These are phyloP conservation scores for Okapia johnstoni DNA, from an alignment of 2,113 vertebrate species.

Conservation along the genomic window DNA sequence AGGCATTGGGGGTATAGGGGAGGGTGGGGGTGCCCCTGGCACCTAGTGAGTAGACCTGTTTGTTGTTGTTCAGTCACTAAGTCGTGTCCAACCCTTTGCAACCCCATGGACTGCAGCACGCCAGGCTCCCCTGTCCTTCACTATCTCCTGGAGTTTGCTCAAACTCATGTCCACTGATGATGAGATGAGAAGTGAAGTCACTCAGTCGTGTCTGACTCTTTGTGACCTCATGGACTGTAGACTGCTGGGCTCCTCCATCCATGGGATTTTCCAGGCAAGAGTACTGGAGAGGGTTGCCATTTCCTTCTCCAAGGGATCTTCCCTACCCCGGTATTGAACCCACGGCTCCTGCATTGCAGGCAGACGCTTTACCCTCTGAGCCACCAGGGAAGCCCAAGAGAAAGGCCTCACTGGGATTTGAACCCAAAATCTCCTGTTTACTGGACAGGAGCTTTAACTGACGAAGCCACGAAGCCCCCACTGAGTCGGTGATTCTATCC, in stretches of 20 bases:
- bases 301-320: background rate
- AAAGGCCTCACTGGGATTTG: background rate
- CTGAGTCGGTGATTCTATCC: background rate
- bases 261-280: background rate
- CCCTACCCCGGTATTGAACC: fast-evolving
- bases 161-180: background rate
- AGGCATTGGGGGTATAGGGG: background rate
- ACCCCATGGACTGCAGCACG: background rate
- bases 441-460: background rate
- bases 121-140: background rate
- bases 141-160: background rate
- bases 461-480: background rate
- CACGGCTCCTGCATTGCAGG: fast-evolving
- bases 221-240: background rate
- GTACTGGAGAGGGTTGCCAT: background rate
- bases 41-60: background rate
- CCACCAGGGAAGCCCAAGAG: background rate
- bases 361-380: background rate
- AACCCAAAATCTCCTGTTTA: background rate
- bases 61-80: background rate
- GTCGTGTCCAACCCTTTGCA: background rate
- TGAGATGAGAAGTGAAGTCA: background rate
- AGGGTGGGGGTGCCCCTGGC: background rate
- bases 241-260: background rate
- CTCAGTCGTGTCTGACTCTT: background rate